Evolutionary conservation across 2,888 invertebrate genomes (phyloP).

Genomic region (Omphaloscelis lunosa): DNA sequence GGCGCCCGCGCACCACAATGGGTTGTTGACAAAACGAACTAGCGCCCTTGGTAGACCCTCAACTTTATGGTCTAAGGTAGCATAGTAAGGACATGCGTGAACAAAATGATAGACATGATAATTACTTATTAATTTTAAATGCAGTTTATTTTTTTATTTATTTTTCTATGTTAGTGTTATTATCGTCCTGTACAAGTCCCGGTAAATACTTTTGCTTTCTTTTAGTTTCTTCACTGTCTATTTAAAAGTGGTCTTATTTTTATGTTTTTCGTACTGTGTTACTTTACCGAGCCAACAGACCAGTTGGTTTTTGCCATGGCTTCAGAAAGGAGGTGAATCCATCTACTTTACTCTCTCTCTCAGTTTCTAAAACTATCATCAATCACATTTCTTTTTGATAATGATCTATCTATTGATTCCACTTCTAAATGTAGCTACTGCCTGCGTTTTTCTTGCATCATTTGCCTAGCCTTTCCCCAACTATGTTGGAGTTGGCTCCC

Average conservation of each 20-base stretch:
- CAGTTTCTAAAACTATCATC: background rate
- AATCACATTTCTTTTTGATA: background rate
- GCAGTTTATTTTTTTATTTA: background rate
- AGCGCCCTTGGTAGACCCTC: constrained; percentile 66
- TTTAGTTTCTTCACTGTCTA: background rate
- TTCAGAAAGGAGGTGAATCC: background rate
- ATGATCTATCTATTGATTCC: background rate
- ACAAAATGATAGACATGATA: background rate
- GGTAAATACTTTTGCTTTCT: no score
- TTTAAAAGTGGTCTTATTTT: background rate
- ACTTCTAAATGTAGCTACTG: no score
- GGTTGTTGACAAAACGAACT: constrained; percentile 73
- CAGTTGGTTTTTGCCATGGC: background rate
- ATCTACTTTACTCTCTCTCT: background rate
- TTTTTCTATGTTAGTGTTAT: no score
- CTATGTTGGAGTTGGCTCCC: no score
- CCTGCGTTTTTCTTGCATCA: no score
- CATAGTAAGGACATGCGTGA: constrained; percentile 63
- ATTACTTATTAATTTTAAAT: background rate
- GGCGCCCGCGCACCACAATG: constrained; percentile 79
- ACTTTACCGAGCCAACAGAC: background rate
- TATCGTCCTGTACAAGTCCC: no score
- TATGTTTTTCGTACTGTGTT: background rate
- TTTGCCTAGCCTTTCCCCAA: no score
- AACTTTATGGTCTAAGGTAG: constrained; percentile 53